These are phyloP conservation scores for Limnephilus marmoratus DNA, from an alignment of 2,888 invertebrate species.

Conservation along the genomic window DNA sequence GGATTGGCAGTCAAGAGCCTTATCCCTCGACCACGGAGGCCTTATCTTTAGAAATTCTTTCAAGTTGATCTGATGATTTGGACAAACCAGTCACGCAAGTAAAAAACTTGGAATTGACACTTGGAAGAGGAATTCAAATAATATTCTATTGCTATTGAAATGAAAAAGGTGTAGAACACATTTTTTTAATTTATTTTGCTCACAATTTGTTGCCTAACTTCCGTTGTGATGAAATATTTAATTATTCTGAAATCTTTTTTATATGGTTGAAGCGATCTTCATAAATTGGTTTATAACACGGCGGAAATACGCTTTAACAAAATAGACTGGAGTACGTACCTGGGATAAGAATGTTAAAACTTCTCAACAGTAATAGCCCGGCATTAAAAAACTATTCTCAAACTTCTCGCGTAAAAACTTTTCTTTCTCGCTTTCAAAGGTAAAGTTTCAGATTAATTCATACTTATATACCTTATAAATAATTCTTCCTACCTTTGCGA, in stretches of 20 bases:
- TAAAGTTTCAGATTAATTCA: not conserved
- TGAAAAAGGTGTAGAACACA: no score
- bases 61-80: no score
- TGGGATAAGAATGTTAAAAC: not conserved
- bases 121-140: no score
- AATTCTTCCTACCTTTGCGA: not conserved
- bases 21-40: no score
- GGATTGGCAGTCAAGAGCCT: no score
- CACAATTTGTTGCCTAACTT: not conserved
- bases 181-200: not conserved
- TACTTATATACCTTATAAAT: not conserved
- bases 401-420: slow-evolving; percentile 7
- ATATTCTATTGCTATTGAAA: no score
- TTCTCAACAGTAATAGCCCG: not conserved
- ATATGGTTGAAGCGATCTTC: not conserved
- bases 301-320: not conserved
- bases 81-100: no score
- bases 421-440: not conserved
- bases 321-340: not conserved
- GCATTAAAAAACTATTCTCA: slow-evolving; percentile 34
- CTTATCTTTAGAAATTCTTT: no score
- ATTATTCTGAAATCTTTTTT: not conserved
- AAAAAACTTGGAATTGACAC: no score
- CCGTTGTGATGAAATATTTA: not conserved
- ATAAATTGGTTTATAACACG: not conserved